A percentile compares a stretch with the other conserved stretches of the same genome.
These are phyloP conservation scores for Oreochromis niloticus DNA, from an alignment of 2,113 vertebrate species.

Conservation along the genomic window DNA sequence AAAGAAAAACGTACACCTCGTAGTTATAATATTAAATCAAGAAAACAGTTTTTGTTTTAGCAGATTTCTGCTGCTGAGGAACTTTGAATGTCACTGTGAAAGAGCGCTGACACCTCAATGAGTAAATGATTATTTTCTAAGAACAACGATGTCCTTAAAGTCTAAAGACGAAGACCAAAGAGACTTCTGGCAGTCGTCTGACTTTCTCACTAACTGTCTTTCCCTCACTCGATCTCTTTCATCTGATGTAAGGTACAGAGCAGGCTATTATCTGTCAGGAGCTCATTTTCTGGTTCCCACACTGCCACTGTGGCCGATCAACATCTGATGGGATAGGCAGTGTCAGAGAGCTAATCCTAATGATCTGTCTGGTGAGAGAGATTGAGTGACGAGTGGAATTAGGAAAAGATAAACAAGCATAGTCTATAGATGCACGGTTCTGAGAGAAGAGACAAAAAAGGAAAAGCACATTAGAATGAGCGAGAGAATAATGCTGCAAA, in stretches of 20 bases:
- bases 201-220: not conserved
- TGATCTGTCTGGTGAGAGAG: slow-evolving; percentile 52
- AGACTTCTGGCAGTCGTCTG: not conserved
- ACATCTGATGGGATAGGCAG: slow-evolving; percentile 50
- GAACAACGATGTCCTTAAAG: not conserved
- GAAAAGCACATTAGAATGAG: not conserved
- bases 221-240: not conserved
- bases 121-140: not conserved
- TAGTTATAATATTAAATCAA: not conserved
- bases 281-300: slow-evolving; percentile 68
- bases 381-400: slow-evolving; percentile 53
- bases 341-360: slow-evolving; percentile 62
- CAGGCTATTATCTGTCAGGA: slow-evolving; percentile 50
- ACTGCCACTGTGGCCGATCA: slow-evolving; percentile 49
- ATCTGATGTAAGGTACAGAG: slow-evolving; percentile 42
- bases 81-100: not conserved
- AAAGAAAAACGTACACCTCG: not conserved
- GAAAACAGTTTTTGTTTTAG: not conserved
- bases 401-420: slow-evolving; percentile 59
- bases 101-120: not conserved
- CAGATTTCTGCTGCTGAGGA: not conserved
- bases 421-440: not conserved
- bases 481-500: slow-evolving; percentile 3
- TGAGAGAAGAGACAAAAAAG: not conserved
- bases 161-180: not conserved